These are phyloP conservation scores for Actenoides hombroni DNA, from an alignment of 2,113 vertebrate species.

Conservation along the genomic window DNA sequence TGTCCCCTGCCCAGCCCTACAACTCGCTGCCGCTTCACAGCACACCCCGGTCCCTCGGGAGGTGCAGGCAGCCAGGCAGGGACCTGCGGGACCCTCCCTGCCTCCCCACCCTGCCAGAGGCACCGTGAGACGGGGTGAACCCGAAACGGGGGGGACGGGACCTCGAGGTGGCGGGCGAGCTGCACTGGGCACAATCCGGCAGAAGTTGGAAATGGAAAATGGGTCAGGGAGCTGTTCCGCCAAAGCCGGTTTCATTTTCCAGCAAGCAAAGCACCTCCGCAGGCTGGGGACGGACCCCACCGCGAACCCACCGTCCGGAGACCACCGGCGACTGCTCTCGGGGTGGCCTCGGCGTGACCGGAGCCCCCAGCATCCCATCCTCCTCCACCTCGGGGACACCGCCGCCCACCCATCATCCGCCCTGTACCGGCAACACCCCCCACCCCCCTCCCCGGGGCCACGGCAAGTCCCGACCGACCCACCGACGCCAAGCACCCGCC, in stretches of 20 bases:
- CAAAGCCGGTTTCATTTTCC: background rate
- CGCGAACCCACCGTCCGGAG: background rate
- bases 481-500: background rate
- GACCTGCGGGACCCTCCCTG: background rate
- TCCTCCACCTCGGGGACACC: too few relatives aligned
- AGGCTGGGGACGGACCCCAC: fast-evolving
- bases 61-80: background rate
- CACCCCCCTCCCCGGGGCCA: too few relatives aligned
- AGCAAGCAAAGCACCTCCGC: background rate
- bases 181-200: background rate
- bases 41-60: background rate
- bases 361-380: background rate
- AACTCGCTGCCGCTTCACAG: fast-evolving
- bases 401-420: background rate
- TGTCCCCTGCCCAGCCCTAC: background rate
- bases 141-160: too few relatives aligned
- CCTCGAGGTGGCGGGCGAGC: fast-evolving
- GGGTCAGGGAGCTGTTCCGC: background rate
- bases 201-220: background rate
- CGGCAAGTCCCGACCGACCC: background rate
- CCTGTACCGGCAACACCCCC: fast-evolving
- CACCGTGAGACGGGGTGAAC: fast-evolving
- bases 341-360: background rate
- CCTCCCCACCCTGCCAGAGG: background rate
- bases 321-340: background rate